Base-by-base conservation (phyloP, 2,888 invertebrate species). In the Dichetophora obliterata region DNA sequence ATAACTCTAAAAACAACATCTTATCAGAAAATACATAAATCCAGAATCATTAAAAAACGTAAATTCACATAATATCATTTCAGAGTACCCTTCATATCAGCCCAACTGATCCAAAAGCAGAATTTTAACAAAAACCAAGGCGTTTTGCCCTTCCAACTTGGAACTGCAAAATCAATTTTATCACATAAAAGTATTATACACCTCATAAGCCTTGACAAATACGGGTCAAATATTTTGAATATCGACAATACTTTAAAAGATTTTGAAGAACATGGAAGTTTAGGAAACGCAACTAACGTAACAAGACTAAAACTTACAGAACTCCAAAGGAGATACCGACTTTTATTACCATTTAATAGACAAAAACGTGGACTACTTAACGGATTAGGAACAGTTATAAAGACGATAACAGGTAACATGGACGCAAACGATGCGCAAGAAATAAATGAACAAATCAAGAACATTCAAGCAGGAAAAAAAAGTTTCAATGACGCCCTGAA, bases 371-470 rank as follows among this genome's bases (percentile, higher is more conserved):
- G 75, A 63, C 72, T 80, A 3, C 69, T 78, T n/a, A 65, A 78
- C 37, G 80, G 78, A 31, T 63, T 80, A n/a, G 73, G 78, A 0
- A 74, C 52, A 4, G 59, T 75, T 57, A 72, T 79, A n/a, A 77
- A 80, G 75, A 61, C 71, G 14, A 71, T 80, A n/a, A 78, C 80
- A n/a, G 80, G 77, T 31, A 80, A 79, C 34, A 78, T 80, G 78
- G 80, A 78, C 63, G 54, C 66, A 22, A 73, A 68, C 5, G 77
- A 78, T 63, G 75, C 70, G 11, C 31, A 59, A 52, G 57, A 48
- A 22, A 71, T 77, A 52, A 72, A 79, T 54, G 54, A 48, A 27
- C 63, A 31, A 31, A 31, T 31, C 31, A 31, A 5, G 5, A 31
- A 31, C 5, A 31, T 31, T 4, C 3, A 31, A 77, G 6, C 63